Base-by-base conservation (phyloP, 30 jellyfish, hydroid and myxozoan species). In the Aurelia aurita region DNA sequence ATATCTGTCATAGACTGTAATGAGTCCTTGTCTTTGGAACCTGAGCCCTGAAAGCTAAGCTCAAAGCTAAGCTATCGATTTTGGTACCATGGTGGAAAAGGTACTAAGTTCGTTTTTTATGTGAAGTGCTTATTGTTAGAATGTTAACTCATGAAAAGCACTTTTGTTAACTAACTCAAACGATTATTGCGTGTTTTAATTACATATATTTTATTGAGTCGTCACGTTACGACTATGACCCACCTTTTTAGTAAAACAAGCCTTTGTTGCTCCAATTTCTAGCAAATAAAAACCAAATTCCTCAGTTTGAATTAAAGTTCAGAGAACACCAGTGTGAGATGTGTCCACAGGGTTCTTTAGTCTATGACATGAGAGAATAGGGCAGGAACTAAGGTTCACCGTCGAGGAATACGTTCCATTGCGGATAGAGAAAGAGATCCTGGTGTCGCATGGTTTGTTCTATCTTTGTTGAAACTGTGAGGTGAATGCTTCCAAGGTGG, bases 401-500 rank as follows among this genome's bases (percentile, higher is more conserved):
- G 29, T 55, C 51, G 29, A n/a, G 67, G 14, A 55, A 19, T 55
- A 4, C 6, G 28, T 14, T 55, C 28, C 29, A 19, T 55, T 55
- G 25, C 67, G 12, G 25, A 19, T n/a, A 55, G 29, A 22, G 67
- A 67, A 67, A 44, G 28, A 25, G 45, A 19, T 61, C 62, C 79
- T 23, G 58, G 58, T 63, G 79, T 16, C 25, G 12, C 8, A 22
- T 19, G 67, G 67, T 55, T 55, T 55, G 31, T 55, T 2, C 12
- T 55, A 22, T 55, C 67, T 5, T 39, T 19, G 31, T 55, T 55
- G 25, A 22, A 19, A 55, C 67, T 55, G 67, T 45, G 67, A 39
- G n/a, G 55, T 72, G 72, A 51, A 72, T 72, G 44, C 15, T 3
- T 60, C 54, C 89, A 68, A 35, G 62, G 80, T 62, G 28, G 84